phyloP scores from a whole-genome alignment of 1,140 invertebrate genomes.

The Andrena cerasifolii region DNA sequence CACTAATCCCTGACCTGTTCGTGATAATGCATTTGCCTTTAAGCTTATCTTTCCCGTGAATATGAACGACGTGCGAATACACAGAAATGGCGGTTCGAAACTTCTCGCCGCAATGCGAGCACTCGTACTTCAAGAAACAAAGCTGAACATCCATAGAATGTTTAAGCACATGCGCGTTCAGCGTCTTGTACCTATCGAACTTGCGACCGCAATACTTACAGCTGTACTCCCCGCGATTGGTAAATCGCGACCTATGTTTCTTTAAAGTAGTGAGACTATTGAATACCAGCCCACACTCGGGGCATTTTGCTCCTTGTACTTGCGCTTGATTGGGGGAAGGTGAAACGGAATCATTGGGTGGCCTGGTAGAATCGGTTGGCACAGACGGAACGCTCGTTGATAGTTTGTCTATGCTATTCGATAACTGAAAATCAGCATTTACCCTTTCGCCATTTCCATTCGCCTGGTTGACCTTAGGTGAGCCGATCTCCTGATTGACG shows the following conservation, averaged over 20 bases:
- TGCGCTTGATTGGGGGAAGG: neutral
- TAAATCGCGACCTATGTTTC: constrained; percentile 54
- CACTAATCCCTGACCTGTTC: too few relatives aligned
- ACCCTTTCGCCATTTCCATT: too few relatives aligned
- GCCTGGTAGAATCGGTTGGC: too few relatives aligned
- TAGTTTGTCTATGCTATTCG: too few relatives aligned
- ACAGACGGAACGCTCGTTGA: too few relatives aligned
- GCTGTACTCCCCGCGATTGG: constrained; percentile 33
- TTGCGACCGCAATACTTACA: constrained; percentile 55
- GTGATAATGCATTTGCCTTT: neutral
- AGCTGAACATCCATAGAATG: constrained; percentile 29
- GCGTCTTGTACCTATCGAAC: constrained; percentile 30
- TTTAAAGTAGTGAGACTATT: constrained; percentile 9
- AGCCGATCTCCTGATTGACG: too few relatives aligned
- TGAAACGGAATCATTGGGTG: too few relatives aligned
- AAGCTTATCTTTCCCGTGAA: neutral
- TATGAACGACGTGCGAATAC: constrained; percentile 2
- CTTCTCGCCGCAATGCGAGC: neutral
- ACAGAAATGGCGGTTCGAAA: neutral
- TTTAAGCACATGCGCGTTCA: constrained; percentile 57
- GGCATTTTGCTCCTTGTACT: constrained; percentile 7
- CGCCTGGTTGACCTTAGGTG: too few relatives aligned
- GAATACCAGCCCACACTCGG: constrained; percentile 54
- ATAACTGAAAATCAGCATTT: too few relatives aligned
- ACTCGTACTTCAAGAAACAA: neutral